phyloP scores from a whole-genome alignment of 2,113 vertebrate species.

The Sebastes schlegelii region DNA sequence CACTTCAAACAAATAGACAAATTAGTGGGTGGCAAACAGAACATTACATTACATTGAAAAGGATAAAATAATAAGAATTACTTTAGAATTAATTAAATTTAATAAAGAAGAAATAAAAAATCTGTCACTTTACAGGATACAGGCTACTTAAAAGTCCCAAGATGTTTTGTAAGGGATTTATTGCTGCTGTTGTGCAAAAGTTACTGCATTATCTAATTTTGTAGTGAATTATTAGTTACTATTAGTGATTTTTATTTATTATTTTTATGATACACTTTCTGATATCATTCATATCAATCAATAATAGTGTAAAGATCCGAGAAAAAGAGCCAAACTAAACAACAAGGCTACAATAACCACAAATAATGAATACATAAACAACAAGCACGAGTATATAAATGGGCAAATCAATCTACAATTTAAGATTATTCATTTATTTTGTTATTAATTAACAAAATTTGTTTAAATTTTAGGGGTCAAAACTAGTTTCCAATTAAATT shows the following conservation, averaged over 20 bases:
- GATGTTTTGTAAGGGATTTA: too few relatives aligned
- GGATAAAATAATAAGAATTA: not conserved
- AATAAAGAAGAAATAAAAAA: too few relatives aligned
- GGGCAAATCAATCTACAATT: not conserved
- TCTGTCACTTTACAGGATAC: not conserved
- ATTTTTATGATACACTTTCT: not conserved
- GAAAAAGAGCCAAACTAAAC: not conserved
- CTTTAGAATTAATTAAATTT: too few relatives aligned
- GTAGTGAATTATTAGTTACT: too few relatives aligned
- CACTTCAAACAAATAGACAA: too few relatives aligned
- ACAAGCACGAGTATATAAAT: not conserved
- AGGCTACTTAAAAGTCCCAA: too few relatives aligned
- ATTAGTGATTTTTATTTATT: too few relatives aligned
- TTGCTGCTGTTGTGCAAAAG: too few relatives aligned
- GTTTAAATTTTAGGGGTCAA: not conserved
- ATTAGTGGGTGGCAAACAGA: not conserved
- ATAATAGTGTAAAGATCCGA: not conserved
- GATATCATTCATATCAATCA: not conserved
- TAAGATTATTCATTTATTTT: not conserved
- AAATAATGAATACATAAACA: not conserved
- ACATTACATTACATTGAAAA: not conserved
- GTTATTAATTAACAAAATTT: not conserved
- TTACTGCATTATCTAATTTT: too few relatives aligned
- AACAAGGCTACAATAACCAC: not conserved
- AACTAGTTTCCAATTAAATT: not conserved